Evolutionary conservation across 2,797 vertebrate genomes (phyloP), one percentile per base, ranked within the genome.

Genomic region (Borostomias antarcticus): DNA sequence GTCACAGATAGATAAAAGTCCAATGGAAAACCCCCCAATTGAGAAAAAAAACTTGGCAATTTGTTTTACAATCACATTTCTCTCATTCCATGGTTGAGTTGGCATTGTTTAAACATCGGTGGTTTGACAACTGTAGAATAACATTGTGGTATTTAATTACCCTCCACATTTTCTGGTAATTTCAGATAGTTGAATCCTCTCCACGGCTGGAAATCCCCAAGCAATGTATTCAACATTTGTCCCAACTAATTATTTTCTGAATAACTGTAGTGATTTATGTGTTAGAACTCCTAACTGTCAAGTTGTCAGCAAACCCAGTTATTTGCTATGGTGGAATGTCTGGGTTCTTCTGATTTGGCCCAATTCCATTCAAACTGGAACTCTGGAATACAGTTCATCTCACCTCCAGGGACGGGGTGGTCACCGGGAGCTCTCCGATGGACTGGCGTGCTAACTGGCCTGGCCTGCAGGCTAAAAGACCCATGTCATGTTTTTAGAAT

Each of bases 151-250:
- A 19, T 25, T 60, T 28, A 45, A 60, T 23, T 8, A 21, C 40
- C 1, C 62, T 9, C 23, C 21, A 30, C 62, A 25, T 32, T 53
- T 19, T 64, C 33, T 30, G n/a, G 29, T 10, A 47, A 47, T 51
- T 40, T n/a, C n/a, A n/a, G 15, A 26, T 17, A 28, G 29, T 64
- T 33, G 13, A 43, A 64, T 53, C 37, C 23, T 53, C 45, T 54
- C 17, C 7, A 28, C 5, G 15, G 26, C 7, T 21, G 62, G 62
- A 56, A 64, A 56, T 64, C 10, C 51, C 62, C 35, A 40, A 54
- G 33, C 62, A 43, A 26, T 43, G 11, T 7, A 54, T 64, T 64
- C 17, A 29, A 37, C 47, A 64, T 64, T 64, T 64, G 62, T 54
- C 33, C 29, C 30, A 30, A 29, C 28, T 28, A 30, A 29, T 40